Conservation (phyloP, 2,797 vertebrate genomes). For the Platalea minor region DNA sequence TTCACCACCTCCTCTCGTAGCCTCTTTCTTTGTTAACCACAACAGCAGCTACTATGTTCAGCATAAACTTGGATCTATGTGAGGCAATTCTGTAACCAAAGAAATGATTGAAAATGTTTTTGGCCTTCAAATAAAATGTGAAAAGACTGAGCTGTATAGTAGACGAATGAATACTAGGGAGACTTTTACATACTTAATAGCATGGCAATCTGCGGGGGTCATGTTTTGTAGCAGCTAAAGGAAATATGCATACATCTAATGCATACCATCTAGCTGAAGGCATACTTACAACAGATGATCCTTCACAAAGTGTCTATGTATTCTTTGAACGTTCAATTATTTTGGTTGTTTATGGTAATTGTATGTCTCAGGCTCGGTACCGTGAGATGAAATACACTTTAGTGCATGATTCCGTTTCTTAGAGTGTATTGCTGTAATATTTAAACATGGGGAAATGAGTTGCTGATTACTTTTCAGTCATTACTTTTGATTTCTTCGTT, state of each 20-base stretch:
- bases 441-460: neutral
- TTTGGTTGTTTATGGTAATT: neutral
- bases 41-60: neutral
- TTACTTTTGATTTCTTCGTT: neutral
- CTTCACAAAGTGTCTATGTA: neutral
- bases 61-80: neutral
- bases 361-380: neutral
- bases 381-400: neutral
- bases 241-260: neutral
- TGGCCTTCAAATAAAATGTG: neutral
- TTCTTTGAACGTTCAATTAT: neutral
- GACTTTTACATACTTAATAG: neutral
- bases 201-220: neutral
- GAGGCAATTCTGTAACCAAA: neutral
- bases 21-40: neutral
- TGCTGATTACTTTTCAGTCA: conserved; percentile 9
- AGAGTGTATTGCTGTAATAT: neutral
- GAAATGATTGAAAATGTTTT: neutral
- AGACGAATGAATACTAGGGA: neutral
- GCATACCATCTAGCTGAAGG: neutral
- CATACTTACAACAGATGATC: neutral
- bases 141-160: neutral
- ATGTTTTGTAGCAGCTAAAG: neutral
- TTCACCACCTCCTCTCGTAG: neutral
- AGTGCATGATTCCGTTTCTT: neutral